Percentiles rank a stretch among this genome's conserved stretches.
phyloP scores from a whole-genome alignment of 2,888 invertebrate species.

The Dascillus cervinus region DNA sequence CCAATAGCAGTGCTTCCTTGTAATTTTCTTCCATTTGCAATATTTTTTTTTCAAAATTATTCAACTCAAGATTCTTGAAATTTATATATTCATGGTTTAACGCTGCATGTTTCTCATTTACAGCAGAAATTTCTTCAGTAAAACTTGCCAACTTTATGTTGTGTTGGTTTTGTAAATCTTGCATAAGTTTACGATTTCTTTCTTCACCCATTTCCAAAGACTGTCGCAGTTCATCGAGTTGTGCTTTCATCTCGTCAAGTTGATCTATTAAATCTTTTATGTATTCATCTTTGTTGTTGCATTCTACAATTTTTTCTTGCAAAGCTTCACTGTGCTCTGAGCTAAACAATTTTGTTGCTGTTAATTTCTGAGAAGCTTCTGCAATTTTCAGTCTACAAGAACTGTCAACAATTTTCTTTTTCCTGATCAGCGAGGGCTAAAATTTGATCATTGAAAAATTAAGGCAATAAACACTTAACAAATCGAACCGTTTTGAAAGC shows the following conservation, averaged over 20 bases:
- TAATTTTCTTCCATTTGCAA: conserved; percentile 36
- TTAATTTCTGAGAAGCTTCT: conserved; percentile 13
- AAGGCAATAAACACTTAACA: conserved; percentile 3
- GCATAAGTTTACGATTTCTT: conserved; percentile 35
- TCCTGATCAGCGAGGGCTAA: conserved; percentile 27
- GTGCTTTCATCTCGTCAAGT: conserved; percentile 45
- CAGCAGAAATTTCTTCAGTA: conserved; percentile 9
- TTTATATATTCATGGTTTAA: conserved; percentile 19
- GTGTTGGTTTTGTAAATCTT: conserved; percentile 33
- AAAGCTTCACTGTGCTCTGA: conserved; percentile 41
- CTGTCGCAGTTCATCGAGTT: conserved; percentile 39
- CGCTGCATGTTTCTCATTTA: conserved; percentile 11
- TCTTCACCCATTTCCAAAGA: conserved; percentile 38
- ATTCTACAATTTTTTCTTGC: conserved; percentile 48
- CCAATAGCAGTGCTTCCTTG: conserved; percentile 36
- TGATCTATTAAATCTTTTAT: conserved; percentile 46
- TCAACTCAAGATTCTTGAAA: conserved; percentile 1
- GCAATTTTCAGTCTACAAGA: conserved; percentile 10
- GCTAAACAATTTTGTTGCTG: no score
- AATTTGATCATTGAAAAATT: no score
- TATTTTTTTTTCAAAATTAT: conserved; percentile 28
- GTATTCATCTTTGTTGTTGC: conserved; percentile 46
- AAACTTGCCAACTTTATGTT: conserved; percentile 14
- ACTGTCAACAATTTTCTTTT: conserved; percentile 24
- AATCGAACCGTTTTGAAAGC: conserved; percentile 37